Evolutionary conservation across 2,888 invertebrate species (phyloP).

Genomic region (Psylliodes chrysocephalus): DNA sequence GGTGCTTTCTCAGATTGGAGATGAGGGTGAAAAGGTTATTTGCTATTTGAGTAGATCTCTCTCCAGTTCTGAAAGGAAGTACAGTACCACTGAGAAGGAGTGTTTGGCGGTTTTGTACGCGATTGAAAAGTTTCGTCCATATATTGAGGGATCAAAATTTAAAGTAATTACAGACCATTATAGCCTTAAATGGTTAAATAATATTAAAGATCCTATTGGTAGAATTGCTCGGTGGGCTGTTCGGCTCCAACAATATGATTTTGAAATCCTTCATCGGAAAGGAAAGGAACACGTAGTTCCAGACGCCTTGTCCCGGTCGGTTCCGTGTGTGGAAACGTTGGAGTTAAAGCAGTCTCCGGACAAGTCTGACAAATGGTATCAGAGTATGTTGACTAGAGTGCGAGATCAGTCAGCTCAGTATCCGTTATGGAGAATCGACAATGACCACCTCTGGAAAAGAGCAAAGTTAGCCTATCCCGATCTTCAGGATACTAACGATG

Average conservation of each 20-base stretch:
- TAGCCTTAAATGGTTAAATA: background rate
- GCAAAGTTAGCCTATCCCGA: slow-evolving; percentile 1
- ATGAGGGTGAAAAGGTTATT: too few species aligned
- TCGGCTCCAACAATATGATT: slow-evolving; percentile 24
- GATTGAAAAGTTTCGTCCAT: slow-evolving; percentile 43
- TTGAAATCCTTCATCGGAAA: slow-evolving; percentile 26
- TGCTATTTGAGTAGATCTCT: too few species aligned
- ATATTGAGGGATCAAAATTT: slow-evolving; percentile 36
- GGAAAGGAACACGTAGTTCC: slow-evolving; percentile 25
- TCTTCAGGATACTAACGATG: slow-evolving; percentile 27
- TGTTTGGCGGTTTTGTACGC: slow-evolving; percentile 45
- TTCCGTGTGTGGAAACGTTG: too few species aligned
- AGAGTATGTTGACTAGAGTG: too few species aligned
- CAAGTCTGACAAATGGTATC: too few species aligned
- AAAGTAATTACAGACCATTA: too few species aligned
- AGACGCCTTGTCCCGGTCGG: slow-evolving; percentile 30
- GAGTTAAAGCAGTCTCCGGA: too few species aligned
- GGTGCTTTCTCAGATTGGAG: slow-evolving; percentile 46
- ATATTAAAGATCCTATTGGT: slow-evolving; percentile 26
- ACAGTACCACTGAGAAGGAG: too few species aligned
- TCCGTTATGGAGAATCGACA: too few species aligned
- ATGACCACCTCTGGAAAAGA: too few species aligned
- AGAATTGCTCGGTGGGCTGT: slow-evolving; percentile 25
- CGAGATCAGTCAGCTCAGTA: too few species aligned
- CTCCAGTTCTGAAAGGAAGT: too few species aligned